phyloP scores from a whole-genome alignment of 2,113 vertebrate species.

The Stigmatopora nigra region DNA sequence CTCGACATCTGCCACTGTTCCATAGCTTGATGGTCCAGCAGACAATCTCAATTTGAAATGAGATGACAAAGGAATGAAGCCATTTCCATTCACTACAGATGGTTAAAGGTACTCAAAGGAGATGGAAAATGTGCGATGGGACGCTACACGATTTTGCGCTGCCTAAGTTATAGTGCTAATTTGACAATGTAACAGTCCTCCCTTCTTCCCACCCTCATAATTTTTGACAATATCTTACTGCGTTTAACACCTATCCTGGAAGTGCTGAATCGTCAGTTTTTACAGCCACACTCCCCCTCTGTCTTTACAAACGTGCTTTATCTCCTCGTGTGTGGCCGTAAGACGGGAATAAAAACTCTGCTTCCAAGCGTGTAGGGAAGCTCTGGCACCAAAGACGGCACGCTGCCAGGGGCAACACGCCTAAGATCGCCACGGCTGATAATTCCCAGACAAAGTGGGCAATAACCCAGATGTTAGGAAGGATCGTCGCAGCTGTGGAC shows the following conservation, averaged over 20 bases:
- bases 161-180: constrained; percentile 59
- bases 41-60: constrained; percentile 64
- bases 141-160: constrained; percentile 45
- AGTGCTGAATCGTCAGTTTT: constrained; percentile 58
- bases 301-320: constrained; percentile 44
- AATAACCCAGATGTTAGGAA: constrained; percentile 98
- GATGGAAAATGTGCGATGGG: constrained; percentile 54
- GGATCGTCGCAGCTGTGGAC: constrained; percentile 92
- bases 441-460: constrained; percentile 96
- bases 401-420: constrained; percentile 79
- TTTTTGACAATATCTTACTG: constrained; percentile 60
- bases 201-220: constrained; percentile 25
- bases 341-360: constrained; percentile 59
- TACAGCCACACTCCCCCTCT: constrained; percentile 48
- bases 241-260: constrained; percentile 70
- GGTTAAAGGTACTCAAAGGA: constrained; percentile 65
- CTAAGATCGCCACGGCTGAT: constrained; percentile 90
- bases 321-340: constrained; percentile 37
- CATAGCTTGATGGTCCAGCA: constrained; percentile 55
- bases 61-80: constrained; percentile 61
- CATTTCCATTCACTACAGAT: constrained; percentile 63
- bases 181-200: constrained; percentile 59
- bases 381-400: constrained; percentile 44
- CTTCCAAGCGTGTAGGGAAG: constrained; percentile 56
- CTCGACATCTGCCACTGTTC: constrained; percentile 61